phyloP scores from a whole-genome alignment of 2,888 invertebrate species.

The Chesias legatella region DNA sequence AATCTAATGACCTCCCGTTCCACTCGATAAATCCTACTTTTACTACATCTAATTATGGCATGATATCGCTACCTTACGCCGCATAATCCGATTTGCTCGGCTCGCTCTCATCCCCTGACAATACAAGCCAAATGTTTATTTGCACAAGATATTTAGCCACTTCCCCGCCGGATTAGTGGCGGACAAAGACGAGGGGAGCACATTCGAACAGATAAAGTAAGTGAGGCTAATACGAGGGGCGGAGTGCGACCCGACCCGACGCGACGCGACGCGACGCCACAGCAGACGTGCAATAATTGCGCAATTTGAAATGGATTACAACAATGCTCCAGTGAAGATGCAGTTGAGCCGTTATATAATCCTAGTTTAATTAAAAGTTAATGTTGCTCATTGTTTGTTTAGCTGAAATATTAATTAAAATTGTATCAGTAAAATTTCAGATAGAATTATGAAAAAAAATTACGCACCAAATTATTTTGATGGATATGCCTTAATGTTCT shows the following conservation, averaged over 20 bases:
- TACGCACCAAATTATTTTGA: too few relatives aligned
- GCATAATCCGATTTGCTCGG: conserved; percentile 71
- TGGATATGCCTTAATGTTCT: too few relatives aligned
- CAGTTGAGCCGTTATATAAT: conserved; percentile 28
- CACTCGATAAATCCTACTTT: conserved; percentile 49
- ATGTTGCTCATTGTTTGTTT: conserved; percentile 9
- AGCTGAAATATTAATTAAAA: neutral
- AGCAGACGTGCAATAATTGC: conserved; percentile 60
- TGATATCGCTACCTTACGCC: conserved; percentile 60
- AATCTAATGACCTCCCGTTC: conserved; percentile 25
- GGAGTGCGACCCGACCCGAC: conserved; percentile 49
- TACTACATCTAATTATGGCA: conserved; percentile 58
- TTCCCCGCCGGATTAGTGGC: conserved; percentile 74
- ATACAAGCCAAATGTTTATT: conserved; percentile 75
- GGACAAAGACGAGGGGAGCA: conserved; percentile 63
- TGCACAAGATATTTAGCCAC: conserved; percentile 80
- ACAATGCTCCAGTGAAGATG: conserved; percentile 34
- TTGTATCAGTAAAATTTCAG: too few relatives aligned
- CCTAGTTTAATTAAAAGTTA: conserved; percentile 31
- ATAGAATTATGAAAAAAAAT: too few relatives aligned
- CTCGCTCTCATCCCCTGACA: conserved; percentile 62
- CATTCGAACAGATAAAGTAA: conserved; percentile 60
- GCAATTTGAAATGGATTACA: conserved; percentile 64
- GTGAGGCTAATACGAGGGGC: conserved; percentile 72
- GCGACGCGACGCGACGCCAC: conserved; percentile 29